phyloP scores from a whole-genome alignment of 2,797 vertebrate genomes.

The Malurus leucopterus region DNA sequence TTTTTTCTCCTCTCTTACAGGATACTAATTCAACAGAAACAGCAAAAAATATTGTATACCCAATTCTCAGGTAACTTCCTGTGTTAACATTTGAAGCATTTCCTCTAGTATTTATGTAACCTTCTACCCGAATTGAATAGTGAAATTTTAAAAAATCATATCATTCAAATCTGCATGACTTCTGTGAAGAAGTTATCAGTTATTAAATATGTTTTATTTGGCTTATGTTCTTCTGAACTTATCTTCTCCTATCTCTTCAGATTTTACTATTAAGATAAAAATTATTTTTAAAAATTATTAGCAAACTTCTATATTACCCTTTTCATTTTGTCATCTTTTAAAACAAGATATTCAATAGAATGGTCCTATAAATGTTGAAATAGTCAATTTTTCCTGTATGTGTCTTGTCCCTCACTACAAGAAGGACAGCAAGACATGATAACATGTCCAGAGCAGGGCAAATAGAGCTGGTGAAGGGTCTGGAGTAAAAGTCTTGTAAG shows the following conservation, averaged over 20 bases:
- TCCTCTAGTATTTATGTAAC: not conserved
- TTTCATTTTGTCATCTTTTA: not conserved
- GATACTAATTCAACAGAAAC: slow-evolving; percentile 24
- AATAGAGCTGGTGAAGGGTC: not conserved
- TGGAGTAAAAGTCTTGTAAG: not conserved
- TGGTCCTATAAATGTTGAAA: not conserved
- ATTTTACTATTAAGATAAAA: not conserved
- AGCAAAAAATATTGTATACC: not conserved
- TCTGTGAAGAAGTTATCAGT: not conserved
- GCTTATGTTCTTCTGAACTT: not conserved
- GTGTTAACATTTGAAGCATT: not conserved
- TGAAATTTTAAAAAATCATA: not conserved
- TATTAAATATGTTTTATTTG: not conserved
- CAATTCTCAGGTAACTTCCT: not conserved
- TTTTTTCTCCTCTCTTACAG: not conserved
- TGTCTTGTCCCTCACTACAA: not conserved
- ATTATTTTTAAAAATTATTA: not conserved
- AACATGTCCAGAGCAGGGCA: not conserved
- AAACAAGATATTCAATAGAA: not conserved
- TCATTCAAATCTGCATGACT: not conserved
- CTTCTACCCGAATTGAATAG: not conserved
- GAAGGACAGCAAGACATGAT: not conserved
- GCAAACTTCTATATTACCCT: not conserved
- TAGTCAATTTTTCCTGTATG: not conserved
- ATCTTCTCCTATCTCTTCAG: not conserved